Base-by-base conservation (phyloP, 2,797 vertebrate genomes). In the Hafferia zeledoni region DNA sequence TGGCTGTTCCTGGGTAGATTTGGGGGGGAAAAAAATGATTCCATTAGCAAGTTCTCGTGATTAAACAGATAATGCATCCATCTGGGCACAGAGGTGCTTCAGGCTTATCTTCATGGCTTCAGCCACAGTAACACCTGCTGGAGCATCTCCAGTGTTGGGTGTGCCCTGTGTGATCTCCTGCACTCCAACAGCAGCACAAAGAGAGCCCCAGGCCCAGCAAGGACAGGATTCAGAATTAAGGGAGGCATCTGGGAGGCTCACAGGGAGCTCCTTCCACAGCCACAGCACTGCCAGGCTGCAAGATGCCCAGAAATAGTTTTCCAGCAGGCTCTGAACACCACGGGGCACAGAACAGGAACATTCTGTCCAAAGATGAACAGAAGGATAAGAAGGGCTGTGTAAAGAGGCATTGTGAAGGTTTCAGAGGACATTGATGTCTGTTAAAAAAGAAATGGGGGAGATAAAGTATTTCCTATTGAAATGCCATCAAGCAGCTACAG, bases 61-160 rank as follows among this genome's bases (percentile, higher is more conserved):
- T 80, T 55, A 70, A 87, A 11, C 59, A 88, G 60, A n/a, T 31
- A 72, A 63, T 14, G 30, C 35, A 57, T 33, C 75, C 56, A 10
- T 23, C 41, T 13, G 41, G 11, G 41, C 41, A 41, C 68, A 60
- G 65, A 41, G 31, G 17, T 4, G 6, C 17, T 28, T 53, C n/a
- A 61, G 64, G 43, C n/a, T 89, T 56, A 67, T 67, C 84, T 43
- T 61, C 4, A 1, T 17, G 25, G 49, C 53, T 69, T 44, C 55
- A 64, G 28, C 44, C 41, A 41, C 41, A 41, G 41, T 6, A 41
- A 41, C 60, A 55, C 39, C 65, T 43, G 11, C 5, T 23, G 68
- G 25, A 33, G 27, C 43, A 31, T 10, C 46, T 68, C 28, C n/a
- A 15, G 3, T 2, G 19, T 30, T 46, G 15, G 0, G 0, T 28